These are phyloP conservation scores for Eulemur macaco DNA, from an alignment of 2,113 vertebrate species.

Conservation along the genomic window DNA sequence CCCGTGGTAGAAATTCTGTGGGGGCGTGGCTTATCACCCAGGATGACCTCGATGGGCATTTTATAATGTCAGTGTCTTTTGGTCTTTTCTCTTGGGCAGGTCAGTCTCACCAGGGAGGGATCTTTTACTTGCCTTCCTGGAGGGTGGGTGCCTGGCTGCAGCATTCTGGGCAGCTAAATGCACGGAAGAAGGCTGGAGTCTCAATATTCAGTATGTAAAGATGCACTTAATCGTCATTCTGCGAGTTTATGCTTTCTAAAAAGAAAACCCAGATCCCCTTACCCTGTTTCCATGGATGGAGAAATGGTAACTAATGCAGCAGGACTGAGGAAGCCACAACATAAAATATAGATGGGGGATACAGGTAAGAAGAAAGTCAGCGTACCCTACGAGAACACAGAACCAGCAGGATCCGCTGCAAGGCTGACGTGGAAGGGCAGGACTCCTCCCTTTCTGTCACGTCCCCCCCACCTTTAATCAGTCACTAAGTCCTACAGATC, in stretches of 20 bases:
- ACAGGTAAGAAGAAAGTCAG: too few relatives aligned
- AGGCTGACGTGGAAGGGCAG: fast-evolving
- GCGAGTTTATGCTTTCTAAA: neutral
- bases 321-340: neutral
- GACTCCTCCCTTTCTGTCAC: neutral
- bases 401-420: neutral
- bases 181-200: neutral
- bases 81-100: neutral
- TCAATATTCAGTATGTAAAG: neutral
- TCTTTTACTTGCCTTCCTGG: neutral
- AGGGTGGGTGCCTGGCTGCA: neutral
- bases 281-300: neutral
- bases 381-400: too few relatives aligned
- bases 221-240: neutral
- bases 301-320: neutral
- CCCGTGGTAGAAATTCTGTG: neutral
- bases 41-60: too few relatives aligned
- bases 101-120: neutral
- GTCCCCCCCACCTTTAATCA: neutral
- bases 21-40: neutral
- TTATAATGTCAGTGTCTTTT: neutral
- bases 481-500: neutral
- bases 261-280: neutral
- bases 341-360: neutral
- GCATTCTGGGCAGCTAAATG: neutral